Evolutionary conservation across 1,140 invertebrate species (phyloP), one percentile per base, ranked within the genome.

Genomic region (Camponotus floridanus): DNA sequence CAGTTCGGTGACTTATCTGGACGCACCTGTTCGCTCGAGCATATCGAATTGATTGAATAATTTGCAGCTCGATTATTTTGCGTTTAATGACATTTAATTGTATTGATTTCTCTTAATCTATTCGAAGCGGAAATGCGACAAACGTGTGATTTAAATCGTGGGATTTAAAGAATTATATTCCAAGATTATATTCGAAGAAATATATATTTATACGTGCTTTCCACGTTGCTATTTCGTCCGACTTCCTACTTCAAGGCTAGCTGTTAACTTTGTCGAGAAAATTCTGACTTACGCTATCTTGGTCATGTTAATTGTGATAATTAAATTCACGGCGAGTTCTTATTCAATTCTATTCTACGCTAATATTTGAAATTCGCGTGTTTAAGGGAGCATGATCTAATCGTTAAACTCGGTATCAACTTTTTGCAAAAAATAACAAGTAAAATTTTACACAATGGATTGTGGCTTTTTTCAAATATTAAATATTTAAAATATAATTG

Each of bases 321-420:
- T 90, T 90, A 86, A 88, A 88, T 90, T 91, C 84, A 73, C 45
- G 51, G 42, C 39, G 39, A 68, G 61, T 80, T 74, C 68, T 42
- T 74, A 71, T 48, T 62, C 11, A 42, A 67, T 74, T 85, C 62
- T 3, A 15, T 5, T 21, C 6, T 45, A 15, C 55, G 26, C 51
- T 31, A 45, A 55, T 76, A 70, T 73, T 81, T 64, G 61, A 59
- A 18, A 9, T 33, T 11, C n/a, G 55, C 42, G 9, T 68, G 76
- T 36, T 86, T 62, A 73, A 59, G 84, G 65, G 61, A 80, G 85
- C 85, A 64, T 61, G 71, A 1, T 26, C 33, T 6, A 7, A 48
- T 61, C 48, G n/a, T 68, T 31, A 31, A n/a, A 31, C 31, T 62
- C 18, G 26, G 11, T 0, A 26, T 51, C n/a, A n/a, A 48, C 62